Conservation (phyloP, 2,888 invertebrate species). For the Iphiclides podalirius region DNA sequence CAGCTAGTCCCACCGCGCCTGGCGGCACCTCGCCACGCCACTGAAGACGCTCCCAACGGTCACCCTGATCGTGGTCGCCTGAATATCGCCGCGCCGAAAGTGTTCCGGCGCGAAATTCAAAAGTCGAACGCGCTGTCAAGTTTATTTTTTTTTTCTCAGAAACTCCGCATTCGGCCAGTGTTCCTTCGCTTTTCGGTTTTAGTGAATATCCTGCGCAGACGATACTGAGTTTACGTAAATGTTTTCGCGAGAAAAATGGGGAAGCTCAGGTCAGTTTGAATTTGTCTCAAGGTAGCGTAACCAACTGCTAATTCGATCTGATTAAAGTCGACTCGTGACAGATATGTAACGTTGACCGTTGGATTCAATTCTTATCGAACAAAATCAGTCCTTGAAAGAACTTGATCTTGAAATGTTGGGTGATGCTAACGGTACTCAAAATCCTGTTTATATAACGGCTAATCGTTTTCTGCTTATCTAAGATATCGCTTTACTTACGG, state of each 20-base stretch:
- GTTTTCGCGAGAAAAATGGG: constrained; percentile 31
- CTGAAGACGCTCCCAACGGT: constrained; percentile 32
- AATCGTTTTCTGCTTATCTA: not conserved
- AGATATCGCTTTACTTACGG: not conserved
- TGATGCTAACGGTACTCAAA: not conserved
- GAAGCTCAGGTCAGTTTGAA: constrained; percentile 37
- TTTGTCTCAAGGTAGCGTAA: not conserved
- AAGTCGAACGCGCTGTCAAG: not conserved
- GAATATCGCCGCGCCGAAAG: too few species aligned
- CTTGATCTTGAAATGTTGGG: not conserved
- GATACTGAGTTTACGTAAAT: not conserved
- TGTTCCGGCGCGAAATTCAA: not conserved
- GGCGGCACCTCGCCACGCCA: constrained; percentile 56
- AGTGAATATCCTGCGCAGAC: not conserved
- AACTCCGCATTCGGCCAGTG: not conserved
- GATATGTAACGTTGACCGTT: not conserved
- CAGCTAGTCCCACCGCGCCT: constrained; percentile 65
- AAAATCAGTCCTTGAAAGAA: not conserved
- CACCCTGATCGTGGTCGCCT: not conserved
- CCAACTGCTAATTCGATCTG: not conserved
- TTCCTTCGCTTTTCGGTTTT: not conserved
- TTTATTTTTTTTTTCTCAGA: not conserved
- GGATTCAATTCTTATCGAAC: not conserved
- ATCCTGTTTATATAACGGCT: not conserved
- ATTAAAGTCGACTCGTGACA: not conserved